Base-by-base conservation (phyloP, 2,888 invertebrate species). In the Boloria euphrosyne region DNA sequence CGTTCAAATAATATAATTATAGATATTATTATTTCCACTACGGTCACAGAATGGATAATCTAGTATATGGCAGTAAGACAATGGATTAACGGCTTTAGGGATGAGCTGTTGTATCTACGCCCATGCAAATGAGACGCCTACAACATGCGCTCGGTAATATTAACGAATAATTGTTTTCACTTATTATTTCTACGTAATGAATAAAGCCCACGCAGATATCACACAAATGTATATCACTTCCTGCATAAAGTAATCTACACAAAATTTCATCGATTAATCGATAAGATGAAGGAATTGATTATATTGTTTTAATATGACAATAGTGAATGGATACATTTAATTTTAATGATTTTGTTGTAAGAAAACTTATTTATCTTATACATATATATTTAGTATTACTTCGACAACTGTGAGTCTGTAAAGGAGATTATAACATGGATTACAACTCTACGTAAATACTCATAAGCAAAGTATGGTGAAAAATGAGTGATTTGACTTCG, bases 121-220 rank as follows among this genome's bases (percentile, higher is more conserved):
- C 71, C 66, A 71, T 70, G 62, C 47, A 60, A 62, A 50, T 54
- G 53, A 59, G 54, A 63, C 67, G 62, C 65, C 66, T 65, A 67
- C 65, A 67, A 65, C 51, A 58, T 50, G 61, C 67, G 62, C 61
- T 64, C 43, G 60, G 66, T 63, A 61, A 66, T 66, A 59, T 62
- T 49, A 60, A 55, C 50, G 49, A 68, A 66, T 70, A 63, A 68
- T 70, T 66, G 66, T 68, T 66, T 62, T 62, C 65, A 61, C 61
- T 68, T 62, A 68, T 70, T 66, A 68, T 53, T 64, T 70, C 51
- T 14, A 38, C 50, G 49, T 63, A 70, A 63, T 66, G 66, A 62
- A 53, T 58, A 22, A 44, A 62, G 31, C 70, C 70, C 66, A 70
- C 70, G 64, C 63, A n/a, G 27, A n/a, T 27, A 16, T 17, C n/a